Base-by-base conservation (phyloP, 2,797 vertebrate species). In the Salarias fasciatus region DNA sequence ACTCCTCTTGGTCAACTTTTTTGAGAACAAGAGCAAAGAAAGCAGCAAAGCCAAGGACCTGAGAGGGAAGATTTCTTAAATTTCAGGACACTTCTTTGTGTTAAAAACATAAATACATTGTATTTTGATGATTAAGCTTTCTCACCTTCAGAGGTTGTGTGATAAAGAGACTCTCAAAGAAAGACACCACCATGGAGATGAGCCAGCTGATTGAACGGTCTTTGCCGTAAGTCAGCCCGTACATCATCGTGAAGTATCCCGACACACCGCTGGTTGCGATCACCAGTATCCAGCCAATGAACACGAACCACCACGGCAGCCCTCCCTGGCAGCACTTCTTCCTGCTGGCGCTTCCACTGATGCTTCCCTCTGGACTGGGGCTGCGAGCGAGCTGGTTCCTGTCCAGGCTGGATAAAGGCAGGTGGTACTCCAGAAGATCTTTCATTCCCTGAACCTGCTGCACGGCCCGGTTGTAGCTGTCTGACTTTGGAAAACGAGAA, bases 21-120 rank as follows among this genome's bases (percentile, higher is more conserved):
- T 97, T 98, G 62, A 98, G 86, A 75, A 98, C 95, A 41, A 99
- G 91, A 46, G 96, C 94, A 83, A 99, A 99, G 86, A 98, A 99
- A 63, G 95, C 94, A 63, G 96, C 96, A 88, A 98, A 99, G 45
- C 97, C 96, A 76, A 99, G 88, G 58, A 99, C 97, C 96, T 98
- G 78, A 9, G 50, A 47, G 11, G 73, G 33, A 68, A 71, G 13
- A 74, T 24, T 47, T 35, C 35, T 35, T 9, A 6, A 9, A 35
- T 35, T 35, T 35, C 33, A 6, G 1, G 33, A 5, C 9, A 37
- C 11, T 11, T 14, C 8, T 44, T 5, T 29, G 11, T 46, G 33
- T 9, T 6, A 1, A 2, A 5, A 2, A 33, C 18, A 24, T 24
- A 24, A 18, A 24, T 24, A 18, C 7, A 28, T 13, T 33, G 12